Base-by-base conservation (phyloP, 1,140 invertebrate species). In the Orchestia grillus region DNA sequence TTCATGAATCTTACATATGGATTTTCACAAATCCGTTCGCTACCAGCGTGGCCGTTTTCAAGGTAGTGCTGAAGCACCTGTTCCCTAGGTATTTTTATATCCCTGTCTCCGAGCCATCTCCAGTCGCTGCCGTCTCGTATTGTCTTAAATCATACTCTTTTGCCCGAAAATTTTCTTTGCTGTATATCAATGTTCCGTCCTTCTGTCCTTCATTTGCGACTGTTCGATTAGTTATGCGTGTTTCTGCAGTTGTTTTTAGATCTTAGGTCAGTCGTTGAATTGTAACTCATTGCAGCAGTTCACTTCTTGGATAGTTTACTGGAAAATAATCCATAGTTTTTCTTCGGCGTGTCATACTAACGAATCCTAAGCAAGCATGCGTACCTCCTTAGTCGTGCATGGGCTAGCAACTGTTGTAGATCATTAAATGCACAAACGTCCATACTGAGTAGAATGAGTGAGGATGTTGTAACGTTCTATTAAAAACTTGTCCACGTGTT, bases 81-180 rank as follows among this genome's bases (percentile, higher is more conserved):
- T 77, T 28, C 3, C 28, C 88, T 44, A 90, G 11, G 36, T 90
- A 44, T 42, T 41, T 90, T 90, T 90, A 44, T 42, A 90, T 90
- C 88, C 88, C 88, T 41, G 15, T 41, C 36, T 90, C 88, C 88
- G 88, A 90, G 88, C 88, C 88, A 90, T 42, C 41, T 90, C 43
- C 43, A 41, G 88, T 90, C 88, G 88, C 88, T 90, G 88, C 88
- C 88, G 88, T 90, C 88, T 90, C 88, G 62, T 77, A 77, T 23
- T 77, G 36, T 42, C 28, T 90, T 90, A 90, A 42, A 44, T 42
- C 88, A 42, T 90, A 41, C 43, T 41, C 88, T 77, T 77, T 41
- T 42, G 4, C 15, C 42, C 0, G 41, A 4, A 90, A 44, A 23
- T 90, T 41, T 90, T 87, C 36, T 90, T 90, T 90, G 36, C 15